Percentiles rank a stretch among this genome's conserved stretches.
phyloP scores from a whole-genome alignment of 92 coral and sea anemone species.

The Siderastrea siderea region DNA sequence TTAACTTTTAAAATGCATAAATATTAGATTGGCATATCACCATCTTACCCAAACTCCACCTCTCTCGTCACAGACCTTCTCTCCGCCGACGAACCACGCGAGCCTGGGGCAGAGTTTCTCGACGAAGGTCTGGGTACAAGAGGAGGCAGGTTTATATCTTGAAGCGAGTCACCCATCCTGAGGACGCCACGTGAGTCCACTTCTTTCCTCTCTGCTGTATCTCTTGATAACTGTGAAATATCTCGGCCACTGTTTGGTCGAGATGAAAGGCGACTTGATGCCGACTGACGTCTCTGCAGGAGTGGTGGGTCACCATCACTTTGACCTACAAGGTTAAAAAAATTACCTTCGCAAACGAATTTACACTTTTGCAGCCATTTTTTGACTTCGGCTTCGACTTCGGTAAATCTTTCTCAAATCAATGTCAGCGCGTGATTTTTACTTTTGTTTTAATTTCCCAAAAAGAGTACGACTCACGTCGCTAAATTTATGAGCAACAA shows the following conservation, averaged over 20 bases:
- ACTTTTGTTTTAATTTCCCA: too few species aligned
- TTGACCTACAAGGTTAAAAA: background rate
- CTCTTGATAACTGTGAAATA: background rate
- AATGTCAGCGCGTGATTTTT: too few species aligned
- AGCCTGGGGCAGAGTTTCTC: conserved; percentile 34
- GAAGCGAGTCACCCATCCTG: conserved; percentile 29
- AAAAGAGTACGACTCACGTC: too few species aligned
- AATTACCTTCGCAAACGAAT: background rate
- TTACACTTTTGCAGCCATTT: too few species aligned
- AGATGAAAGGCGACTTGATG: conserved; percentile 24
- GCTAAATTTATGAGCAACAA: too few species aligned
- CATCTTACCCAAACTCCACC: conserved; percentile 37
- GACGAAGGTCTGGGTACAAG: conserved; percentile 42
- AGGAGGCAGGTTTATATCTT: conserved; percentile 71
- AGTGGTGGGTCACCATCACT: background rate
- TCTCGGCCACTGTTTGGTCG: conserved; percentile 38
- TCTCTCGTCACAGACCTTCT: conserved; percentile 17
- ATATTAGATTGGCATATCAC: background rate
- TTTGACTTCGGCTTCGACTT: too few species aligned
- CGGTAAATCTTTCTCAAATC: too few species aligned
- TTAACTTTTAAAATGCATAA: background rate
- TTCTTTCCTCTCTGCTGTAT: background rate
- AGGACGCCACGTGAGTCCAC: background rate
- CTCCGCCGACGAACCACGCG: conserved; percentile 43
- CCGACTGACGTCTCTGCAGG: conserved; percentile 48